Evolutionary conservation across 2,888 invertebrate species (phyloP).

Genomic region (Minunthozetes semirufus): DNA sequence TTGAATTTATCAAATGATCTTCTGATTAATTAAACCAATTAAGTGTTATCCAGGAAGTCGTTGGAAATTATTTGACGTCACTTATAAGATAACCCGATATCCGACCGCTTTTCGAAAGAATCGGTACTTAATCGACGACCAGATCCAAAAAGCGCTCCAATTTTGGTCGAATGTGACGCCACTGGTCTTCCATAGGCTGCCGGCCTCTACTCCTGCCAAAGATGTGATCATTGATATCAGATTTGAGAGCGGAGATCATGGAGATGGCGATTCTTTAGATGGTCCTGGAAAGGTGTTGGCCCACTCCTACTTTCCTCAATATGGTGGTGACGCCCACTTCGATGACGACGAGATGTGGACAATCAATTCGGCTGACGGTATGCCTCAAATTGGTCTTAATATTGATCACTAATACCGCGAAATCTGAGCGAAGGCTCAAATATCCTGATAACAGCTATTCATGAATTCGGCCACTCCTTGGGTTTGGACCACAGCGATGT

Average conservation of each 20-base stretch:
- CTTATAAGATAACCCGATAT: slow-evolving; percentile 26
- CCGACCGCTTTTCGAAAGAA: not conserved
- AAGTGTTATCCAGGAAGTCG: not conserved
- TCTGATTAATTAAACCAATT: not conserved
- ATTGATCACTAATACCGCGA: no score
- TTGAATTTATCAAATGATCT: no score
- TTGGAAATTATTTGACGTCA: not conserved
- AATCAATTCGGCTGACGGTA: not conserved
- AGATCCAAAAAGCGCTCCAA: not conserved
- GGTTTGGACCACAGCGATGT: slow-evolving; percentile 16
- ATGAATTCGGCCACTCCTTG: slow-evolving; percentile 15
- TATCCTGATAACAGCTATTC: not conserved
- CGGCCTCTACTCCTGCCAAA: not conserved
- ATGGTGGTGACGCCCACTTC: slow-evolving; percentile 22
- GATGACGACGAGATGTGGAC: slow-evolving; percentile 30
- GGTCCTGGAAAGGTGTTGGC: slow-evolving; percentile 12
- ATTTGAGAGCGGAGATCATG: slow-evolving; percentile 7
- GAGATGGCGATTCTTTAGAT: slow-evolving; percentile 1
- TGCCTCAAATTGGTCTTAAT: not conserved
- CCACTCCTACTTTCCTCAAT: slow-evolving; percentile 14
- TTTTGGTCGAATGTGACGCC: slow-evolving; percentile 14
- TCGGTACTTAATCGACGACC: not conserved
- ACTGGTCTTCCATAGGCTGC: not conserved
- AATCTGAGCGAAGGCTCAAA: no score
- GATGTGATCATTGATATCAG: slow-evolving; percentile 9